Evolutionary conservation across 2,113 vertebrate species (phyloP).

Genomic region (Otus sunia): DNA sequence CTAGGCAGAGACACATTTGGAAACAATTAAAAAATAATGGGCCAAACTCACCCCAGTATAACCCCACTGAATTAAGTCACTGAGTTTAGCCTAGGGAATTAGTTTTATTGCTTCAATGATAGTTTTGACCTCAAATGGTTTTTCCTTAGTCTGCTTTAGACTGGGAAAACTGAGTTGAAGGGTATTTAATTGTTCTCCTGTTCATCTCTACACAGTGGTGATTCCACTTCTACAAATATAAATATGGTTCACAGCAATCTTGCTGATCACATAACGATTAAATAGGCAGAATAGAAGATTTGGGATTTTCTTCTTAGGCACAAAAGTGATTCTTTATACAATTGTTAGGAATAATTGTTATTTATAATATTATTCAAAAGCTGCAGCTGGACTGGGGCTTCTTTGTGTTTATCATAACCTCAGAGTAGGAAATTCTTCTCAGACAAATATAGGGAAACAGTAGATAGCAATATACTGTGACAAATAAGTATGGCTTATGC

Average conservation of each 20-base stretch:
- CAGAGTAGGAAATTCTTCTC: background rate
- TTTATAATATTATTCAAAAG: background rate
- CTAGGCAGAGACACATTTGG: background rate
- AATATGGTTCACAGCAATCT: background rate
- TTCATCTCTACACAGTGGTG: background rate
- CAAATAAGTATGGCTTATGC: background rate
- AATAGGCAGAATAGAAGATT: background rate
- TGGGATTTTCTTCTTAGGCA: background rate
- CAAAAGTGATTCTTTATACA: background rate
- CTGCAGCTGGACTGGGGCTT: background rate
- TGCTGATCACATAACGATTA: background rate
- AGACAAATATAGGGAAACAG: background rate
- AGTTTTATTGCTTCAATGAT: background rate
- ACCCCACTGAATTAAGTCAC: conserved; percentile 16
- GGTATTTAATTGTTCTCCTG: background rate
- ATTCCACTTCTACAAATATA: background rate
- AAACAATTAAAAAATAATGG: conserved; percentile 40
- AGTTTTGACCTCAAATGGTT: conserved; percentile 32
- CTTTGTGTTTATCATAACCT: background rate
- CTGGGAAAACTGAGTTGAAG: background rate
- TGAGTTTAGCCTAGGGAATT: conserved; percentile 1
- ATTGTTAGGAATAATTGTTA: background rate
- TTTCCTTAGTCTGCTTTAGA: background rate
- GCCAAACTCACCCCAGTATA: conserved; percentile 30
- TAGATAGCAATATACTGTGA: background rate